Evolutionary conservation across 1,140 invertebrate genomes (phyloP).

Genomic region (Penaeus chinensis): DNA sequence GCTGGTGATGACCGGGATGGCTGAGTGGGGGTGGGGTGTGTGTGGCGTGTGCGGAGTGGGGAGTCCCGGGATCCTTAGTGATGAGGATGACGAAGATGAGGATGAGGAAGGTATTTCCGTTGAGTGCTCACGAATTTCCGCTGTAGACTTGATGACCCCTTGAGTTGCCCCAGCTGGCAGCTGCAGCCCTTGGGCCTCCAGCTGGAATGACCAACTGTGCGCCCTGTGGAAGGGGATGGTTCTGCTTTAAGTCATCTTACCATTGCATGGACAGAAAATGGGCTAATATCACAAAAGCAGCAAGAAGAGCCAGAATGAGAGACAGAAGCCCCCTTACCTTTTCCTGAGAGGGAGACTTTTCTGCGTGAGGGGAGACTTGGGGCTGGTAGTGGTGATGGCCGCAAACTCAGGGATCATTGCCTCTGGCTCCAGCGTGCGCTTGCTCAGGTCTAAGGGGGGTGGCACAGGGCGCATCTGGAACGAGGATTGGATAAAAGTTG

Average conservation of each 20-base stretch:
- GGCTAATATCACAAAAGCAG: too few relatives aligned
- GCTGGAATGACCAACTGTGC: slow-evolving; percentile 63
- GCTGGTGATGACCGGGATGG: slow-evolving; percentile 63
- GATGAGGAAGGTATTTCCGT: slow-evolving; percentile 44
- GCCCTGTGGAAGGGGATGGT: slow-evolving; percentile 47
- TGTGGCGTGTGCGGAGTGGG: slow-evolving; percentile 64
- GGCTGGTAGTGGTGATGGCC: slow-evolving; percentile 59
- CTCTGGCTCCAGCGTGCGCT: slow-evolving; percentile 62
- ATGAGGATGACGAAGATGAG: slow-evolving; percentile 53
- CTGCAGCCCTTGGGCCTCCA: slow-evolving; percentile 53
- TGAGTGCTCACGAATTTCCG: slow-evolving; percentile 45
- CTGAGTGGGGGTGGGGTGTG: slow-evolving; percentile 63
- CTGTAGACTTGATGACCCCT: slow-evolving; percentile 51
- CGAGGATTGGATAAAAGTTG: background rate
- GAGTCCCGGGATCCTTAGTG: slow-evolving; percentile 57
- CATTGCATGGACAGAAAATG: too few relatives aligned
- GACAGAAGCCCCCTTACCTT: slow-evolving; percentile 54
- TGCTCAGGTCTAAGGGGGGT: slow-evolving; percentile 65
- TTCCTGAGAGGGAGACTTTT: slow-evolving; percentile 65
- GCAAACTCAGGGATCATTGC: slow-evolving; percentile 54
- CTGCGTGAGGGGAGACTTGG: slow-evolving; percentile 62
- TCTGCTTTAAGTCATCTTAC: too few relatives aligned
- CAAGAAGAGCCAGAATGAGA: background rate
- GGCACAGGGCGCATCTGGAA: slow-evolving; percentile 62
- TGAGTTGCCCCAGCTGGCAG: slow-evolving; percentile 33